Base-by-base conservation (phyloP, 2,888 invertebrate species). In the Ennomos quercinarius region DNA sequence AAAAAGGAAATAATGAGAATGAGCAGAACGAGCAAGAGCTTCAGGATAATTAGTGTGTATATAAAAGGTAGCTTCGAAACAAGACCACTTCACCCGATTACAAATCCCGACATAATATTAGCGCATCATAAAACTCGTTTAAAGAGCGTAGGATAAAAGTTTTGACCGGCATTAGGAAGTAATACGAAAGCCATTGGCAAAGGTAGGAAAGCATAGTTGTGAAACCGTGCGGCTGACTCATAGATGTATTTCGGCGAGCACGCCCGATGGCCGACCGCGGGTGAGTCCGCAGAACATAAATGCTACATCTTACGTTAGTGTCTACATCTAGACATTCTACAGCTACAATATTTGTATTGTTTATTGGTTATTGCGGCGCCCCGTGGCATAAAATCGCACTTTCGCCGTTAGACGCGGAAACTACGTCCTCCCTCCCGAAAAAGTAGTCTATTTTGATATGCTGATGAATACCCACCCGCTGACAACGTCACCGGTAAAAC, bases 171-270 rank as follows among this genome's bases (percentile, higher is more conserved):
- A 86, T 83, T 88, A 91, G 90, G 91, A 91, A 91, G 89, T 83
- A 86, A 85, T 87, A 87, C 83, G 84, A 84, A 85, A 87, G 85
- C 84, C 83, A 90, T 91, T 91, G 91, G 91, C 89, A 89, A 84
- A 87, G 87, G 86, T 83, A n/a, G n/a, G n/a, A n/a, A n/a, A n/a
- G n/a, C n/a, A 83, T 80, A 80, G 86, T 85, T 86, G 89, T 87
- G 87, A 90, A 90, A 89, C 82, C 81, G 81, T 75, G 69, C 74
- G n/a, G 71, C 68, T 91, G 91, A 91, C 78, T 92, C 91, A 92
- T 72, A 67, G 66, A 77, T 66, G 81, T 91, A 90, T 92, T 91
- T 90, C 74, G 65, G 84, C 78, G 75, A 70, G 75, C 74, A 71
- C 73, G 27, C 27, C 27, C 27, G 27, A 27, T 5, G 3, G 27